Evolutionary conservation across 2,888 invertebrate species (phyloP).

Genomic region (Dilophus febrilis): DNA sequence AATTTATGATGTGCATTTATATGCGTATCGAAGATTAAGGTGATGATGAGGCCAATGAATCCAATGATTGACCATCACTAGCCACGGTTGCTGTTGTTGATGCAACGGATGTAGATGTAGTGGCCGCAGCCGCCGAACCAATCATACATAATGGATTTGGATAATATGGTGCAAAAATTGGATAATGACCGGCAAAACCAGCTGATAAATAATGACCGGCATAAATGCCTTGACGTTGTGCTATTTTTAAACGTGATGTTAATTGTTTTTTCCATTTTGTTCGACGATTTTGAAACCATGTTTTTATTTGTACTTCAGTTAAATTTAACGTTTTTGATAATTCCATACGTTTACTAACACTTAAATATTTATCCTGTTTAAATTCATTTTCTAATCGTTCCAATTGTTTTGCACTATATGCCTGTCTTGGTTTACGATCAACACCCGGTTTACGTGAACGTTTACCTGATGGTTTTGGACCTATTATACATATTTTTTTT

Average conservation of each 20-base stretch:
- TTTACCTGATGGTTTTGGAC: slow-evolving; percentile 62
- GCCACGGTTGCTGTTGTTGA: too few species aligned
- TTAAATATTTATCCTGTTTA: slow-evolving; percentile 88
- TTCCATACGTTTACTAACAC: slow-evolving; percentile 89
- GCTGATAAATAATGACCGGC: slow-evolving; percentile 50
- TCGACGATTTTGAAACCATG: slow-evolving; percentile 89
- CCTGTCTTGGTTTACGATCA: slow-evolving; percentile 89
- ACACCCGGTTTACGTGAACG: slow-evolving; percentile 72
- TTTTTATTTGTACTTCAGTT: slow-evolving; percentile 92
- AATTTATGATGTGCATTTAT: too few species aligned
- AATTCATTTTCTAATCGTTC: slow-evolving; percentile 86
- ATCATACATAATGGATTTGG: slow-evolving; percentile 4
- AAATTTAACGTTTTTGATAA: slow-evolving; percentile 73
- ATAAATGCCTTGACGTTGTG: slow-evolving; percentile 68
- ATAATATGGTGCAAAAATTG: slow-evolving; percentile 13
- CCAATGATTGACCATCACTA: neutral
- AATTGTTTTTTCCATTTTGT: slow-evolving; percentile 97
- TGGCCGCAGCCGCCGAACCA: neutral
- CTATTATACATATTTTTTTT: too few species aligned
- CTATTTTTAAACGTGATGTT: slow-evolving; percentile 74
- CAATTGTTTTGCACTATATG: slow-evolving; percentile 87
- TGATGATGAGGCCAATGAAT: neutral
- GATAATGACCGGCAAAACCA: slow-evolving; percentile 9
- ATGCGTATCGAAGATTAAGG: too few species aligned
- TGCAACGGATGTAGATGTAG: neutral